These are phyloP conservation scores for Sinodicranocentrus sp. DNA, from an alignment of 2,888 invertebrate species.

Conservation along the genomic window DNA sequence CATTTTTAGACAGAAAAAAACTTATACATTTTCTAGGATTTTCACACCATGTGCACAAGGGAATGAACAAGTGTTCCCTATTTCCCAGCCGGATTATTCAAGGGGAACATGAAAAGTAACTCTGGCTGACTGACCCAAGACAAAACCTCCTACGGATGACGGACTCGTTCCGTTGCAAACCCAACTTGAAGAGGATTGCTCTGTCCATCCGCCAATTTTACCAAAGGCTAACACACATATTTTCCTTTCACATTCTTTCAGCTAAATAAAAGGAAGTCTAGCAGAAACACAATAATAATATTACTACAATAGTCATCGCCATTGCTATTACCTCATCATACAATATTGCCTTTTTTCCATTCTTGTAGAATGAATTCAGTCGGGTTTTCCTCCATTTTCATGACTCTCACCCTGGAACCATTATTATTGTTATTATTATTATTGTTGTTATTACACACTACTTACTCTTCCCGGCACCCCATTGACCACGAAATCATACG, in stretches of 20 bases:
- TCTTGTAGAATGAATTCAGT: neutral
- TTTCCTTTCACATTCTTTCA: no score
- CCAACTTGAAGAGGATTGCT: no score
- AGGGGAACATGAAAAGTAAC: conserved; percentile 40
- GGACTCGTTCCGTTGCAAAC: no score
- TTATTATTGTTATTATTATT: conserved; percentile 39
- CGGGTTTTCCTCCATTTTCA: neutral
- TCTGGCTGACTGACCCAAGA: conserved; percentile 29
- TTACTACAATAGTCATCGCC: neutral
- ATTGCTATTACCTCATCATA: neutral
- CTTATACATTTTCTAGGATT: no score
- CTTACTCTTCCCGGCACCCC: conserved; percentile 32
- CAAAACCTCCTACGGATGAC: conserved; percentile 45
- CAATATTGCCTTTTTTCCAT: neutral
- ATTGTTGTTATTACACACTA: conserved; percentile 28
- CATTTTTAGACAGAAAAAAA: no score
- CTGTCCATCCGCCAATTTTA: no score
- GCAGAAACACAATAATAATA: neutral
- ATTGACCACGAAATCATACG: conserved; percentile 25
- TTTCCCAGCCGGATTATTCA: no score
- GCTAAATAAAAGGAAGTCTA: neutral
- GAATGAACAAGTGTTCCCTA: no score
- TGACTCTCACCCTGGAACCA: conserved; percentile 28
- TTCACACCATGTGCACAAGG: no score
- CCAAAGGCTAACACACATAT: no score